Percentiles rank a stretch among this genome's conserved stretches.
Evolutionary conservation across 1,140 invertebrate genomes (phyloP).

Genomic region (Macrocentrus cingulum): DNA sequence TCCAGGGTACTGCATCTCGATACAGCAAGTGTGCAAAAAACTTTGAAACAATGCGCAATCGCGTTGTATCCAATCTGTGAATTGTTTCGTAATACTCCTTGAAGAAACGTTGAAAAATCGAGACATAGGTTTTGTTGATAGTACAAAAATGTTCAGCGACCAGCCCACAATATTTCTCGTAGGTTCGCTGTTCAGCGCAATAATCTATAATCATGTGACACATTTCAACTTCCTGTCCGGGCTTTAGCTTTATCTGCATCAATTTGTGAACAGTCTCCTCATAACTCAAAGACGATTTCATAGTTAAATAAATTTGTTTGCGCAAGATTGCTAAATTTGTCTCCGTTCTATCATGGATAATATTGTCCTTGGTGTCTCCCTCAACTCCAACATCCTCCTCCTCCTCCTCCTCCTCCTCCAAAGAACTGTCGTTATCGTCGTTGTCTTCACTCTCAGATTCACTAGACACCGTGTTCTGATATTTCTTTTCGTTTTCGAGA

Average conservation of each 20-base stretch:
- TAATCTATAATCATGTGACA: conserved; percentile 99
- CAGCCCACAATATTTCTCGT: conserved; percentile 97
- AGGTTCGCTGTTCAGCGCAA: conserved; percentile 97
- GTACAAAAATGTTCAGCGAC: conserved; percentile 90
- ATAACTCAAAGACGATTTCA: conserved; percentile 97
- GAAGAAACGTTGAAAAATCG: conserved; percentile 94
- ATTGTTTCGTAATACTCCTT: conserved; percentile 93
- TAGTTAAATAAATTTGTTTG: conserved; percentile 95
- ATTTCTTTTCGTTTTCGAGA: conserved; percentile 93
- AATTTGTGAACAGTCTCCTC: conserved; percentile 99
- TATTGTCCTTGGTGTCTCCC: conserved; percentile 58
- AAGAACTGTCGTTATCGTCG: conserved; percentile 63
- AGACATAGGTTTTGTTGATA: conserved; percentile 87
- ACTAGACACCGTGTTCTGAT: conserved; percentile 86
- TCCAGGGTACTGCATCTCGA: conserved; percentile 96
- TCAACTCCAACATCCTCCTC: too few relatives aligned
- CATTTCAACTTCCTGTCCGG: conserved; percentile 88
- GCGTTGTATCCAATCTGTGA: conserved; percentile 93
- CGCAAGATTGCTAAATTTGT: conserved; percentile 92
- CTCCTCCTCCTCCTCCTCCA: conserved; percentile 64
- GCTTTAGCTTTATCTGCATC: conserved; percentile 95
- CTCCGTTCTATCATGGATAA: conserved; percentile 96
- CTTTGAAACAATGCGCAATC: conserved; percentile 96
- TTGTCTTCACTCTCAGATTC: conserved; percentile 65
- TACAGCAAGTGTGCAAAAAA: conserved; percentile 96